phyloP scores from a whole-genome alignment of 2,113 vertebrate genomes.

The Tyto alba region DNA sequence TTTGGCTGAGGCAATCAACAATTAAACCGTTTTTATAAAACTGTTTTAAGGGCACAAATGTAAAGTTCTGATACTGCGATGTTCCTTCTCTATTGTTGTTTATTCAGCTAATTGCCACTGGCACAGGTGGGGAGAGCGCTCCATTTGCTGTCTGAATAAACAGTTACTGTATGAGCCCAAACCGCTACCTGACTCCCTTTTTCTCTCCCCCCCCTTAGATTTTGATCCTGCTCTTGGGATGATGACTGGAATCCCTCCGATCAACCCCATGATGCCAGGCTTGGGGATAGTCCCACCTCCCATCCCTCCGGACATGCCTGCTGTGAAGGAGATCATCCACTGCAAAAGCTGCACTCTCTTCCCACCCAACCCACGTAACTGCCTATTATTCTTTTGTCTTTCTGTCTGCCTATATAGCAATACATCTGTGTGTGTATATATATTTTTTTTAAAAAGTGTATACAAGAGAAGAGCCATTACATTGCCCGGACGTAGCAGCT shows the following conservation, averaged over 20 bases:
- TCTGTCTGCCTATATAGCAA: background rate
- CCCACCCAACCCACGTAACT: constrained; percentile 92
- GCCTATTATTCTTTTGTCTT: background rate
- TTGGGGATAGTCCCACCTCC: constrained; percentile 86
- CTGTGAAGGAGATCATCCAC: constrained; percentile 95
- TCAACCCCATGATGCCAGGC: constrained; percentile 93
- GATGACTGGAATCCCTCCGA: constrained; percentile 91
- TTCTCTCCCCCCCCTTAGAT: constrained; percentile 67
- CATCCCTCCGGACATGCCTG: constrained; percentile 85
- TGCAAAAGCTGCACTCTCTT: constrained; percentile 97
- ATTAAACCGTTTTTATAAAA: background rate
- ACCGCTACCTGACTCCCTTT: background rate
- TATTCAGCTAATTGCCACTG: background rate
- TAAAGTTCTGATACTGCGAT: background rate
- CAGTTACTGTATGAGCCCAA: background rate
- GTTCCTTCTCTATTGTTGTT: background rate
- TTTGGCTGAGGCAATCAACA: background rate
- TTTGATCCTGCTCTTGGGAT: constrained; percentile 90
- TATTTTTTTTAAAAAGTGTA: too few relatives aligned
- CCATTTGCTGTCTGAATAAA: background rate
- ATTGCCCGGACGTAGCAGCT: background rate
- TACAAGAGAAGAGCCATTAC: background rate
- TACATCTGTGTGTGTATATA: rapidly evolving
- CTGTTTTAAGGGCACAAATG: background rate
- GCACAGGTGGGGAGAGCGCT: rapidly evolving